These are phyloP conservation scores for Girardinus metallicus DNA, from an alignment of 2,797 vertebrate species.

Conservation along the genomic window DNA sequence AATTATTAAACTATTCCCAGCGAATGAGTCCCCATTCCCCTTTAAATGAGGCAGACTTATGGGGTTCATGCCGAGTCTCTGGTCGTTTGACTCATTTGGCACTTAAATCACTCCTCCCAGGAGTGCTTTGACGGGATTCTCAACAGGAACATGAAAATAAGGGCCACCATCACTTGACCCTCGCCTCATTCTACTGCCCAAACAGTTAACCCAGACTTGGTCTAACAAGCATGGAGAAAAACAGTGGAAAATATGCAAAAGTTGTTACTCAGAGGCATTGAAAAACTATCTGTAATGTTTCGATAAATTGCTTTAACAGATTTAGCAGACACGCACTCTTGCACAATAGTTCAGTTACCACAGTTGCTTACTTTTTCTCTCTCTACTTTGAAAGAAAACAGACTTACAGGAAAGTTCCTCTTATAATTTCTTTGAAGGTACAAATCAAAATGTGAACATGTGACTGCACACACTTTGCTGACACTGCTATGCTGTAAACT, in stretches of 20 bases:
- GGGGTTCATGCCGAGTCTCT: constrained; percentile 63
- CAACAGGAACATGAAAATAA: constrained; percentile 50
- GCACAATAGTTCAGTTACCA: constrained; percentile 48
- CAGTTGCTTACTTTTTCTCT: constrained; percentile 32
- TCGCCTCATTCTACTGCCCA: constrained; percentile 40
- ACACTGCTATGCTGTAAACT: constrained; percentile 42
- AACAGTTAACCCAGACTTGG: constrained; percentile 52
- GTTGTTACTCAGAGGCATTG: constrained; percentile 15
- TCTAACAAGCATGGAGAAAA: constrained; percentile 17
- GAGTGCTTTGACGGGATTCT: constrained; percentile 49
- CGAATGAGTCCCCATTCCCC: constrained; percentile 77
- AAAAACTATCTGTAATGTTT: constrained; percentile 37
- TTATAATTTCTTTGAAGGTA: constrained; percentile 50
- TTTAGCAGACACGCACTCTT: constrained; percentile 39
- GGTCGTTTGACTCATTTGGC: constrained; percentile 42
- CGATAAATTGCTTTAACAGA: constrained; percentile 33
- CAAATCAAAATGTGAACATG: constrained; percentile 66
- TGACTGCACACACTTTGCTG: constrained; percentile 51
- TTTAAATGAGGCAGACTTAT: constrained; percentile 77
- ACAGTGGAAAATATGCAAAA: constrained; percentile 3
- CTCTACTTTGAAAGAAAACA: constrained; percentile 44
- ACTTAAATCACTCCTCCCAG: constrained; percentile 51
- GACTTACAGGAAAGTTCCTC: constrained; percentile 53
- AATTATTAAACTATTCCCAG: constrained; percentile 83
- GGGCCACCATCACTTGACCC: constrained; percentile 55